Evolutionary conservation across 2,888 invertebrate genomes (phyloP), one percentile per base, ranked within the genome.

Genomic region (Colletes collaris): DNA sequence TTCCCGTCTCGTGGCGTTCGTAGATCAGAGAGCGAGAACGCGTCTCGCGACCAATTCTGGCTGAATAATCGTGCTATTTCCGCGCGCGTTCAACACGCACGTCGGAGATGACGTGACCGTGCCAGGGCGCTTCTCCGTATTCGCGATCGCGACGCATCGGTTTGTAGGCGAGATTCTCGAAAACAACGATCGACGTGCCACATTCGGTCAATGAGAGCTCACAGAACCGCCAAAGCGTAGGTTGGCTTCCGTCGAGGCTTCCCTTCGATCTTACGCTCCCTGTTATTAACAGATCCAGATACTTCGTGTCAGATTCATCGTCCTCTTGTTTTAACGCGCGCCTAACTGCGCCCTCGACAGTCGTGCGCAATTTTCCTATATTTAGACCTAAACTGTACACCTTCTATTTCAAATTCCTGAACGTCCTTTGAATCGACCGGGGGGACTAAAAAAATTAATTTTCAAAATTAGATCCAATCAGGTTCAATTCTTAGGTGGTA

Each of bases 51-150:
- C 65, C 68, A 56, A 81, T 81, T 80, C 74, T 55, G 72, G 8
- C 6, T 60, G 76, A 80, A 76, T 64, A 69, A 80, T 82, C 76
- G 66, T 53, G 76, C 76, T 80, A 80, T 82, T 82, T 80, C 76
- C 65, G 75, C 75, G 64, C 70, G 67, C 58, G 74, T 70, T 50
- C 59, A 53, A 55, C 70, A 73, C 82, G 82, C 69, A 68, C 64
- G 69, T 76, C 53, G 60, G 67, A 62, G 64, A 62, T 85, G 77
- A 82, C 84, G 83, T 74, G 84, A 82, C 68, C 65, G 74, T 80
- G 80, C 76, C 85, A 75, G 69, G 71, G 60, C 11, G 52, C 37
- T 71, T 76, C 78, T 52, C 19, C 76, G 59, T 58, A 58, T 68
- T 74, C 62, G 67, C 62, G 66, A 49, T 13, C 67, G 63, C 44